Evolutionary conservation across 2,797 vertebrate genomes (phyloP).

Genomic region (Mionectes olivaceus): DNA sequence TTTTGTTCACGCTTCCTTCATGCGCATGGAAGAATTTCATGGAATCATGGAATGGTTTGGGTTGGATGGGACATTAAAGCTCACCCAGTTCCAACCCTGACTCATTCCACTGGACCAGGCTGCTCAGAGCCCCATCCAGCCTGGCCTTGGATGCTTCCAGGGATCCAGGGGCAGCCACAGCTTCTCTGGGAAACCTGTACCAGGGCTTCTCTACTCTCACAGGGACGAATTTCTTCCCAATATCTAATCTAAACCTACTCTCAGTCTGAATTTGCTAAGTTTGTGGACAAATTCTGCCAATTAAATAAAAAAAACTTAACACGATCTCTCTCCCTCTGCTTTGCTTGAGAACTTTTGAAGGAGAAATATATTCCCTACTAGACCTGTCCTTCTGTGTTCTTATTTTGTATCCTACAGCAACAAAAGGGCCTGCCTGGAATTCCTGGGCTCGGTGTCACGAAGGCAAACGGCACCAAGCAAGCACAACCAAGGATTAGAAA

Average conservation of each 20-base stretch:
- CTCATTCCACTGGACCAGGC: rapidly evolving
- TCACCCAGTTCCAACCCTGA: background rate
- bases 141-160: background rate
- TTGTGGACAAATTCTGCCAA: background rate
- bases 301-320: background rate
- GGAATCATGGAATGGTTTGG: background rate
- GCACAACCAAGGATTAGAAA: rapidly evolving
- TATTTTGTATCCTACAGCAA: background rate
- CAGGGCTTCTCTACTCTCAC: background rate
- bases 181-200: background rate
- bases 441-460: rapidly evolving
- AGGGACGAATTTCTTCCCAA: background rate
- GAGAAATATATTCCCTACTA: background rate
- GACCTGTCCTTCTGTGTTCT: background rate
- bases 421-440: background rate
- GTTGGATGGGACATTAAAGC: background rate
- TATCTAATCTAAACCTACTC: background rate
- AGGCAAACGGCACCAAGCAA: background rate
- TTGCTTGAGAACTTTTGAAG: background rate
- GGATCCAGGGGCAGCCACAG: background rate
- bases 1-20: background rate
- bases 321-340: background rate
- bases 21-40: rapidly evolving
- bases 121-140: rapidly evolving
- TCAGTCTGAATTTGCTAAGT: background rate